These are phyloP conservation scores for Drosophila antonietae DNA, from an alignment of 2,888 invertebrate species.

Conservation along the genomic window DNA sequence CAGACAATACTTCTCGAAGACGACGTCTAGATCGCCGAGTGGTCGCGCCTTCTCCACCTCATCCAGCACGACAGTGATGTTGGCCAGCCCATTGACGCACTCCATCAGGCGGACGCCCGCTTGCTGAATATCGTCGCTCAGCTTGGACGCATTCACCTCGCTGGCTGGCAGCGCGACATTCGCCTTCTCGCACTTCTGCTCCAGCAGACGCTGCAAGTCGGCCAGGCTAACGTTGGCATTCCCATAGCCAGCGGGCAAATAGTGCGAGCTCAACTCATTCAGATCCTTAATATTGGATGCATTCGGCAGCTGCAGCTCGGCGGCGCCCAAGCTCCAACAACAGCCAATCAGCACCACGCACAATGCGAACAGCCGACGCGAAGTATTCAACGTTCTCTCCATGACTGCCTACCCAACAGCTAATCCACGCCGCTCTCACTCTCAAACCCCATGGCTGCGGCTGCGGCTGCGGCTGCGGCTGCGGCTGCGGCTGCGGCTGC, in stretches of 20 bases:
- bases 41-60: conserved; percentile 90
- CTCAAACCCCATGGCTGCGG: not conserved
- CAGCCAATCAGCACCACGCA: conserved; percentile 12
- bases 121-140: conserved; percentile 49
- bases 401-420: conserved; percentile 42
- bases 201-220: conserved; percentile 86
- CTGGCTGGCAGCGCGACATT: conserved; percentile 84
- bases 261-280: conserved; percentile 57
- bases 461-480: too few species aligned
- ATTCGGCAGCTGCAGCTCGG: conserved; percentile 35
- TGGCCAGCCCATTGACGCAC: conserved; percentile 84
- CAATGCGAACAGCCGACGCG: conserved; percentile 31
- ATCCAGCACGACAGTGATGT: conserved; percentile 86
- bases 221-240: conserved; percentile 73
- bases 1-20: conserved; percentile 90
- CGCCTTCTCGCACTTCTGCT: conserved; percentile 88
- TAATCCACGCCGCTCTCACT: not conserved
- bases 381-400: conserved; percentile 41
- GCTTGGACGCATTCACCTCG: conserved; percentile 35
- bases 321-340: conserved; percentile 24
- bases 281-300: conserved; percentile 46
- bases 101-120: conserved; percentile 47
- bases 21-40: conserved; percentile 87
- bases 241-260: conserved; percentile 60
- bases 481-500: too few species aligned